These are phyloP conservation scores for Eupithecia exiguata DNA, from an alignment of 2,888 invertebrate species.

Conservation along the genomic window DNA sequence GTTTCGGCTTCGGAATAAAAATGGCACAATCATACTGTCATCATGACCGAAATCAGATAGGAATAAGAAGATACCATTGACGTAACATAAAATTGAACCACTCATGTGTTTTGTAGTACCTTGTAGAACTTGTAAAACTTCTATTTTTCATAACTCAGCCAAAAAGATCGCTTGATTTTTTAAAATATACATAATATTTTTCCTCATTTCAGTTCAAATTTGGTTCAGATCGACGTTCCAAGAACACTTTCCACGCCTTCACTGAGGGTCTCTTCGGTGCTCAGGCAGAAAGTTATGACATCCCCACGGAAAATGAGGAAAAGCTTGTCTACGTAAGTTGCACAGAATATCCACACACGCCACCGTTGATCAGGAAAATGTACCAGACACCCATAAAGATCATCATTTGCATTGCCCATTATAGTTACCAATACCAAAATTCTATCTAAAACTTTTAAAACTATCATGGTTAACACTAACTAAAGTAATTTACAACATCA, in stretches of 20 bases:
- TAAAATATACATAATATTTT: not conserved
- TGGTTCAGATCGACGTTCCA: slow-evolving; percentile 83
- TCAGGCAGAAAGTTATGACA: slow-evolving; percentile 67
- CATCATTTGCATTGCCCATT: too few relatives aligned
- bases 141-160: not conserved
- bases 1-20: not conserved
- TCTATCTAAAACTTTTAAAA: too few relatives aligned
- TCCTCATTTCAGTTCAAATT: slow-evolving; percentile 84
- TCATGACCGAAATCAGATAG: not conserved
- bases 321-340: slow-evolving; percentile 64
- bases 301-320: slow-evolving; percentile 75
- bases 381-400: too few relatives aligned
- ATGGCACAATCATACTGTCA: not conserved
- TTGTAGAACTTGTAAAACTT: too few relatives aligned
- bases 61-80: not conserved
- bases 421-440: too few relatives aligned
- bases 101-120: too few relatives aligned
- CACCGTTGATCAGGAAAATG: not conserved
- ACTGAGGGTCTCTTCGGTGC: slow-evolving; percentile 86
- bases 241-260: slow-evolving; percentile 86
- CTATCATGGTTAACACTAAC: too few relatives aligned
- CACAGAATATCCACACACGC: not conserved
- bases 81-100: too few relatives aligned
- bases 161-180: not conserved
- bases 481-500: too few relatives aligned